Evolutionary conservation across 1,140 invertebrate species (phyloP).

Genomic region (Drosophila kohkoa): DNA sequence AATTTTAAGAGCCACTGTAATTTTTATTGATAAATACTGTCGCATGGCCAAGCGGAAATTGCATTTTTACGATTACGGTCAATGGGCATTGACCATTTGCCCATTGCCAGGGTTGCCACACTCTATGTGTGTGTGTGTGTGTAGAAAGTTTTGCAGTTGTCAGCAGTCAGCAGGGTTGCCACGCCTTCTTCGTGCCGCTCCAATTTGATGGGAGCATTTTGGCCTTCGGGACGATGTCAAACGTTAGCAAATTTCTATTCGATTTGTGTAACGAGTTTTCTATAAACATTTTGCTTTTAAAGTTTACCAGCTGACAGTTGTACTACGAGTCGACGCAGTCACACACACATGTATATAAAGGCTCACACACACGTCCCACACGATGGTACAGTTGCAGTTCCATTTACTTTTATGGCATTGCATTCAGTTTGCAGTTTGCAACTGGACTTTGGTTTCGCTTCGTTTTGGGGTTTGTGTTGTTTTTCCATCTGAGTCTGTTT

Average conservation of each 20-base stretch:
- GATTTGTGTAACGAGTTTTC: constrained; percentile 82
- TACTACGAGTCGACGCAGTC: constrained; percentile 12
- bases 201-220: constrained; percentile 12
- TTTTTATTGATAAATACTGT: constrained; percentile 25
- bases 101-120: constrained; percentile 16
- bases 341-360: constrained; percentile 18
- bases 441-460: constrained; percentile 35
- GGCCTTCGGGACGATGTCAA: constrained; percentile 49
- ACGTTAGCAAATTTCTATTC: constrained; percentile 74
- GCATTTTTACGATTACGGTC: constrained; percentile 23
- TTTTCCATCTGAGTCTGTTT: constrained; percentile 1
- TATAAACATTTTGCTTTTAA: constrained; percentile 82
- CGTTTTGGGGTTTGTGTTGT: background rate
- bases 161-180: background rate
- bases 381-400: constrained; percentile 46
- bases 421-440: constrained; percentile 28
- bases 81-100: constrained; percentile 7
- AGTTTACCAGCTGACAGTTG: constrained; percentile 76
- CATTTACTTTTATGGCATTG: constrained; percentile 79
- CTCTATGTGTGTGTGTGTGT: no score
- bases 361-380: constrained; percentile 34
- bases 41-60: constrained; percentile 6
- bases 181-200: constrained; percentile 13
- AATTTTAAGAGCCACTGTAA: constrained; percentile 14
- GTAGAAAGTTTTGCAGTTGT: constrained; percentile 5